These are phyloP conservation scores for Falco concolor DNA, from an alignment of 2,797 vertebrate genomes.

Conservation along the genomic window DNA sequence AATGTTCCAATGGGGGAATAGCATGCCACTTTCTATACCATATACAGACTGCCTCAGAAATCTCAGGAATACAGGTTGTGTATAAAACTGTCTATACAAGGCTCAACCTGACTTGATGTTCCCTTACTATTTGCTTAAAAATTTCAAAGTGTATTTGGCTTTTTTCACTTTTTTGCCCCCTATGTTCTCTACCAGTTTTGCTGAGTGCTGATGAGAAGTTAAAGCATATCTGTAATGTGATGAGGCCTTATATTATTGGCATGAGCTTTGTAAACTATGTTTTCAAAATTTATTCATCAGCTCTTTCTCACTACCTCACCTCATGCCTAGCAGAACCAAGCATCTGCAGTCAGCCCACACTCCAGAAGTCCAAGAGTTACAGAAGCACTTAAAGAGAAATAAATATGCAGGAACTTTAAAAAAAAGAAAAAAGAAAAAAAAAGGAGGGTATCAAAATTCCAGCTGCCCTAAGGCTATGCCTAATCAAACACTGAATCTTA, in stretches of 20 bases:
- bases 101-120: not conserved
- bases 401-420: not conserved
- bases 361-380: not conserved
- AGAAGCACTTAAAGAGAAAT: not conserved
- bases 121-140: not conserved
- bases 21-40: not conserved
- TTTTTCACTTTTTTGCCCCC: not conserved
- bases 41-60: not conserved
- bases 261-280: not conserved
- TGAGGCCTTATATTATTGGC: not conserved
- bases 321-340: not conserved
- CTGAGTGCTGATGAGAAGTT: not conserved
- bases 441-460: not conserved
- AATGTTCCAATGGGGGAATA: not conserved
- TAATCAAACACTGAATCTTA: not conserved
- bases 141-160: not conserved
- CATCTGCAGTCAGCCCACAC: not conserved
- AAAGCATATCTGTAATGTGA: not conserved
- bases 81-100: not conserved
- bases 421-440: not conserved
- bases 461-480: not conserved
- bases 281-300: not conserved
- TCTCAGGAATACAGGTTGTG: not conserved
- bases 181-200: not conserved
- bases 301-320: not conserved